Conservation (phyloP, 2,113 vertebrate genomes). For the Notothenia coriiceps region DNA sequence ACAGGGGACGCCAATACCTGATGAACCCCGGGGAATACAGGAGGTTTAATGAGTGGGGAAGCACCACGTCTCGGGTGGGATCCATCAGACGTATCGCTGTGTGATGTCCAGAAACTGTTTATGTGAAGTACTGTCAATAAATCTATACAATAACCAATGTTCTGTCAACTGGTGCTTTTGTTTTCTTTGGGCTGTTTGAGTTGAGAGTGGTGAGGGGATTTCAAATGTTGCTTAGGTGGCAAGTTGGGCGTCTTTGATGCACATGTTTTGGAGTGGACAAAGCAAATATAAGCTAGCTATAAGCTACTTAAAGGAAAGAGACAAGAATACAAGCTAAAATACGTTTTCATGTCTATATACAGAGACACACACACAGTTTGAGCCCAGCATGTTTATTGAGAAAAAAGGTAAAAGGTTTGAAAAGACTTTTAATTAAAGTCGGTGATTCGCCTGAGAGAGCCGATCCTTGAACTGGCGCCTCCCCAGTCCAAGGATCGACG, state of each 20-base stretch:
- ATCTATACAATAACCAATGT: background rate
- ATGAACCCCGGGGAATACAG: constrained; percentile 72
- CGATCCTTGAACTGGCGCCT: constrained; percentile 61
- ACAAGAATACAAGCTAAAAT: background rate
- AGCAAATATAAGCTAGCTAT: background rate
- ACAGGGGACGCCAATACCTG: constrained; percentile 77
- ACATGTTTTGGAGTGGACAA: background rate
- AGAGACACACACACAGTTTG: constrained; percentile 19
- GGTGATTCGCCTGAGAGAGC: constrained; percentile 73
- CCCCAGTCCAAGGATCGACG: constrained; percentile 72
- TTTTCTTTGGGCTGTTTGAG: background rate
- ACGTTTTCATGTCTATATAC: background rate
- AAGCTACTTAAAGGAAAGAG: background rate
- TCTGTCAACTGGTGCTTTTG: background rate
- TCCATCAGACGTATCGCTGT: constrained; percentile 69
- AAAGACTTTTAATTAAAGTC: constrained; percentile 63
- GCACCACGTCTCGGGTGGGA: constrained; percentile 71
- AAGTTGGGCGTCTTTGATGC: background rate
- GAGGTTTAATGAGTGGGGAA: constrained; percentile 78
- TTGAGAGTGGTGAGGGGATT: background rate
- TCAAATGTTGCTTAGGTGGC: background rate
- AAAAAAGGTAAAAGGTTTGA: constrained; percentile 36
- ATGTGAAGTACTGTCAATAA: constrained; percentile 36
- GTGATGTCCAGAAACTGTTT: constrained; percentile 39
- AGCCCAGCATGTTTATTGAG: constrained; percentile 66